Conservation (phyloP, 2,888 invertebrate species). For the Drosophila longiperda region DNA sequence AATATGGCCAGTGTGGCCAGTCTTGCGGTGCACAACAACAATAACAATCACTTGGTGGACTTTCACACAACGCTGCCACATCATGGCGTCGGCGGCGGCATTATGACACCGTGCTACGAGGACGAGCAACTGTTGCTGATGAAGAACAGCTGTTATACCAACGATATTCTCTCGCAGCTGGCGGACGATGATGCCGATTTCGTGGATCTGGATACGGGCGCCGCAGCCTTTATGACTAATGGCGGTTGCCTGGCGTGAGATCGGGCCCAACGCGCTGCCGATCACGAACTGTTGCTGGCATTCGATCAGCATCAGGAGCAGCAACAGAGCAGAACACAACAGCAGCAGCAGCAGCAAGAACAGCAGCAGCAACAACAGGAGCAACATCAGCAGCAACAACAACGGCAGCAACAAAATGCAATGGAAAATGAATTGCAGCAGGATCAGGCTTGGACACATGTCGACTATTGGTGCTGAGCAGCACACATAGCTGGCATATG, state of each 20-base stretch:
- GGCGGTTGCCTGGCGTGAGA: slow-evolving; percentile 84
- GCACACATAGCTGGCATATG: slow-evolving; percentile 12
- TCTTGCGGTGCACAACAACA: slow-evolving; percentile 60
- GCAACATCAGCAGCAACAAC: slow-evolving; percentile 21
- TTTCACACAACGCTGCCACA: slow-evolving; percentile 63
- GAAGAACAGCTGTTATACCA: slow-evolving; percentile 81
- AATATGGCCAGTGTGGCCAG: slow-evolving; percentile 67
- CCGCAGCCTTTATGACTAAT: slow-evolving; percentile 84
- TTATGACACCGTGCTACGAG: slow-evolving; percentile 81
- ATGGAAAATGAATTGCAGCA: slow-evolving; percentile 46
- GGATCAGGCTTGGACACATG: slow-evolving; percentile 69
- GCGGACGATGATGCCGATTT: slow-evolving; percentile 83
- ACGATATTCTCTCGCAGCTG: slow-evolving; percentile 82
- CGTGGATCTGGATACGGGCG: slow-evolving; percentile 84
- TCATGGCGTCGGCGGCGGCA: slow-evolving; percentile 61
- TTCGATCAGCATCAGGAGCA: slow-evolving; percentile 51
- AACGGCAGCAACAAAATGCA: slow-evolving; percentile 14
- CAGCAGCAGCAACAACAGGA: slow-evolving; percentile 34
- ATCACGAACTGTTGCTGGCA: slow-evolving; percentile 62
- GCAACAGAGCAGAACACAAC: slow-evolving; percentile 19
- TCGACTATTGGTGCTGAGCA: slow-evolving; percentile 72
- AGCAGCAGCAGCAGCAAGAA: slow-evolving; percentile 30
- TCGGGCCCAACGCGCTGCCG: slow-evolving; percentile 61
- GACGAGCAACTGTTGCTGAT: slow-evolving; percentile 81
- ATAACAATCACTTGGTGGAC: slow-evolving; percentile 71